Percentiles rank a stretch among this genome's conserved stretches.
phyloP scores from a whole-genome alignment of 2,888 invertebrate species.

The Dascillus cervinus region DNA sequence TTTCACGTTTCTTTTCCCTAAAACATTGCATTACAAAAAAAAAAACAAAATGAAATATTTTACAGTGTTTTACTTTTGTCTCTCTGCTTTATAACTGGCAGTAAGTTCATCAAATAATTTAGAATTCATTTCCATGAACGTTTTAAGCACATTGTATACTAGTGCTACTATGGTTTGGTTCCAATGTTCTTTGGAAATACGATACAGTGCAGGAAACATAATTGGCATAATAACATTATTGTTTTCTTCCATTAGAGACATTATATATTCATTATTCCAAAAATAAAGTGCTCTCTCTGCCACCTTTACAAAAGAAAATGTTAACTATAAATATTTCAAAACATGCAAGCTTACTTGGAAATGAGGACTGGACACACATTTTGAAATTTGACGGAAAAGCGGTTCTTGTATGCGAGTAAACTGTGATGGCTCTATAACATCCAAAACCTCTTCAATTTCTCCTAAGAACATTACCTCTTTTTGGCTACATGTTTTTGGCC shows the following conservation, averaged over 20 bases:
- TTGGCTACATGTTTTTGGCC: conserved; percentile 98
- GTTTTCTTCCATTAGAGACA: conserved; percentile 98
- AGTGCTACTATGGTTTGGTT: conserved; percentile 99
- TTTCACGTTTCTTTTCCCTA: conserved; percentile 92
- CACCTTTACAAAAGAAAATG: conserved; percentile 56
- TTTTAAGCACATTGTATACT: conserved; percentile 98
- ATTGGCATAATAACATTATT: conserved; percentile 98
- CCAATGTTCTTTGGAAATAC: conserved; percentile 99
- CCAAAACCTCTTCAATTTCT: conserved; percentile 98
- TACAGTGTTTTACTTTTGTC: conserved; percentile 79
- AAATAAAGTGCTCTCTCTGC: conserved; percentile 98
- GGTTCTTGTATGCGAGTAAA: conserved; percentile 98
- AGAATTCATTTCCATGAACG: conserved; percentile 99
- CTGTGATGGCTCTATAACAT: conserved; percentile 98
- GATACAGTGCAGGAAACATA: conserved; percentile 98
- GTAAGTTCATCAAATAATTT: conserved; percentile 99
- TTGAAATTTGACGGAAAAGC: conserved; percentile 95
- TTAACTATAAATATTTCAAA: neutral
- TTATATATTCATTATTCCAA: conserved; percentile 99
- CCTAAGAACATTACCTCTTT: conserved; percentile 99
- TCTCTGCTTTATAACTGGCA: conserved; percentile 96
- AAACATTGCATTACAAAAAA: too few species aligned
- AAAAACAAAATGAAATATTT: too few species aligned
- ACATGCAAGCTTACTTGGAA: conserved; percentile 93
- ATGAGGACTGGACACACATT: conserved; percentile 99